Conservation (phyloP, 2,888 invertebrate genomes). For the Aphelenchoides bicaudatus region DNA sequence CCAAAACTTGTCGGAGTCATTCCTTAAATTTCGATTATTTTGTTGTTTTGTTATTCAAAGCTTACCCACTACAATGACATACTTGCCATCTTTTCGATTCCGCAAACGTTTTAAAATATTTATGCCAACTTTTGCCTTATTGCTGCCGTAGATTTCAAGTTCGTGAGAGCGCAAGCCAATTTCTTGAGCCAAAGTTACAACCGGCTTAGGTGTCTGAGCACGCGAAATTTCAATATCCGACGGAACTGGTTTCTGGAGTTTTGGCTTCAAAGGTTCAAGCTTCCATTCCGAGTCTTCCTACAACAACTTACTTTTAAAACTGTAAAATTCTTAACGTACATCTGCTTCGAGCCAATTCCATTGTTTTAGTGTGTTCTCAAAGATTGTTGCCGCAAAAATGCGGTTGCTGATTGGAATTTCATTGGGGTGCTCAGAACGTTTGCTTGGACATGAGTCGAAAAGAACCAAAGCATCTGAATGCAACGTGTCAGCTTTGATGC, state of each 20-base stretch:
- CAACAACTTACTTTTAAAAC: neutral
- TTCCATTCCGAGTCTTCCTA: slow-evolving; percentile 13
- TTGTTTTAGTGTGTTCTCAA: too few relatives aligned
- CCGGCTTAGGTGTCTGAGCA: slow-evolving; percentile 62
- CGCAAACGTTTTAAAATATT: slow-evolving; percentile 74
- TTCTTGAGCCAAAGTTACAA: slow-evolving; percentile 52
- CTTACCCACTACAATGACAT: slow-evolving; percentile 86
- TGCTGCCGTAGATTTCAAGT: slow-evolving; percentile 82
- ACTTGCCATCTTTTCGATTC: slow-evolving; percentile 75
- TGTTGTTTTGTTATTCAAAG: neutral
- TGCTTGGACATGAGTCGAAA: too few relatives aligned
- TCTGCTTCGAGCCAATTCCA: neutral
- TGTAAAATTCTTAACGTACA: neutral
- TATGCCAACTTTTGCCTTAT: slow-evolving; percentile 87
- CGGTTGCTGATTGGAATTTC: too few relatives aligned
- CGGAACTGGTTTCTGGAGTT: slow-evolving; percentile 75
- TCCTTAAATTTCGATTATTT: slow-evolving; percentile 67
- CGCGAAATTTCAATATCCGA: slow-evolving; percentile 85
- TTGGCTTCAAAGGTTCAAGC: slow-evolving; percentile 47
- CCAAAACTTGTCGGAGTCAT: slow-evolving; percentile 98
- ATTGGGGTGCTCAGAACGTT: too few relatives aligned
- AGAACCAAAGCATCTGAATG: too few relatives aligned
- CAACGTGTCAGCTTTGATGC: too few relatives aligned
- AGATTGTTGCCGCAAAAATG: too few relatives aligned
- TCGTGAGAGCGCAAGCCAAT: slow-evolving; percentile 71